Evolutionary conservation across 2,888 invertebrate genomes (phyloP).

Genomic region (Sphaerophoria taeniata): DNA sequence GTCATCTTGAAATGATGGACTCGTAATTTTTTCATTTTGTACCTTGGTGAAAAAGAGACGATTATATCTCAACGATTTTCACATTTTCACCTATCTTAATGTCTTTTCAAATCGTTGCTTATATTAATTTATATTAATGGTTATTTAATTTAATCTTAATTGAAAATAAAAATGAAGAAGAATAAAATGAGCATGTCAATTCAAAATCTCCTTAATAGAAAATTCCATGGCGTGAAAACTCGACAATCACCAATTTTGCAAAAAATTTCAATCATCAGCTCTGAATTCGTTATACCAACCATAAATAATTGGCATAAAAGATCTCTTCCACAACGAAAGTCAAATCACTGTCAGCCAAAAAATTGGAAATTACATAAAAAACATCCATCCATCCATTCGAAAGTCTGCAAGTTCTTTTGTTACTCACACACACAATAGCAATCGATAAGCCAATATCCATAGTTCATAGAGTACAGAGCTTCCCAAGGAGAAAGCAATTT

Average conservation of each 20-base stretch:
- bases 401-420: slow-evolving; percentile 38
- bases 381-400: slow-evolving; percentile 36
- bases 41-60: too few species aligned
- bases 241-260: slow-evolving; percentile 19
- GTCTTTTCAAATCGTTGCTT: too few species aligned
- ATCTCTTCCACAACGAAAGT: slow-evolving; percentile 28
- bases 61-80: too few species aligned
- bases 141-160: too few species aligned
- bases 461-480: slow-evolving; percentile 33
- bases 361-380: slow-evolving; percentile 11
- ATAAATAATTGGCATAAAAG: slow-evolving; percentile 51
- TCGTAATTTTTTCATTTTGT: too few species aligned
- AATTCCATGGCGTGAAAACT: slow-evolving; percentile 4
- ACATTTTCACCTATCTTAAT: too few species aligned
- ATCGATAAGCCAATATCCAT: slow-evolving; percentile 34
- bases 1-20: too few species aligned
- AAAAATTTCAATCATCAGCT: slow-evolving; percentile 44
- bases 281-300: slow-evolving; percentile 42
- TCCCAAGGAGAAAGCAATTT: slow-evolving; percentile 4
- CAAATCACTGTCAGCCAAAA: slow-evolving; percentile 38
- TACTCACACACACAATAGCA: slow-evolving; percentile 42
- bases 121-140: too few species aligned
- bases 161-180: too few species aligned
- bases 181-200: too few species aligned
- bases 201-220: too few species aligned